These are phyloP conservation scores for Leiothrix lutea DNA, from an alignment of 2,113 vertebrate species.

Conservation along the genomic window DNA sequence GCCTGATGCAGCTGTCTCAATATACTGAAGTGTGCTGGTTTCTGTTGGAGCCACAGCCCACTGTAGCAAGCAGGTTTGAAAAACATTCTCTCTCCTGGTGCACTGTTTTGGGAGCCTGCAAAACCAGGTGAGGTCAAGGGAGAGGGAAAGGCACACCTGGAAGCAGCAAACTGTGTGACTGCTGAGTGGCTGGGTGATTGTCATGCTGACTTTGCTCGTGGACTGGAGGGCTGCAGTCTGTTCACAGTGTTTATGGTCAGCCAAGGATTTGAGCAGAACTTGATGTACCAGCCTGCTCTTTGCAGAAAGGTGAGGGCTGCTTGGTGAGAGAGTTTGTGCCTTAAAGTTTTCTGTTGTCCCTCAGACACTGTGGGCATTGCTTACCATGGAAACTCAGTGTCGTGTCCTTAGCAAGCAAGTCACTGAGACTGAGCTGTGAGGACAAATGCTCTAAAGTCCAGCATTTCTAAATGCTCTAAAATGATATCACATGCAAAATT, in stretches of 20 bases:
- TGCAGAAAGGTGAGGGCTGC: not conserved
- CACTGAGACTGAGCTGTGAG: not conserved
- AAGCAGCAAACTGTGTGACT: not conserved
- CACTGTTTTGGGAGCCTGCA: not conserved
- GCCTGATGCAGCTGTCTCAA: not conserved
- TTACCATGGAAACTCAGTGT: not conserved
- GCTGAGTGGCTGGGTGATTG: not conserved
- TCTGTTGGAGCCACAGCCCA: not conserved
- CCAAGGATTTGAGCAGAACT: not conserved
- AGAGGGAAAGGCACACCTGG: not conserved
- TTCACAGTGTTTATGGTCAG: not conserved
- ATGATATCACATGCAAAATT: not conserved
- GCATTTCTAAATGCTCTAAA: not conserved
- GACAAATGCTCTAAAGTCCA: not conserved
- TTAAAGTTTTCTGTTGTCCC: not conserved
- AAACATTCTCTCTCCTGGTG: not conserved
- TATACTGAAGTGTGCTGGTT: fast-evolving
- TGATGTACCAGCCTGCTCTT: not conserved
- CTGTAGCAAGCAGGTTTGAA: not conserved
- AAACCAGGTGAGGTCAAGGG: not conserved
- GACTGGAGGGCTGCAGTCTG: not conserved
- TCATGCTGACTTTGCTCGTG: not conserved
- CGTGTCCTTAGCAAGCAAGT: not conserved
- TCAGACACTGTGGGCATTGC: not conserved
- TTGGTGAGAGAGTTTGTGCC: not conserved